Base-by-base conservation (phyloP, 2,888 invertebrate genomes). In the Auanema freiburgensis region DNA sequence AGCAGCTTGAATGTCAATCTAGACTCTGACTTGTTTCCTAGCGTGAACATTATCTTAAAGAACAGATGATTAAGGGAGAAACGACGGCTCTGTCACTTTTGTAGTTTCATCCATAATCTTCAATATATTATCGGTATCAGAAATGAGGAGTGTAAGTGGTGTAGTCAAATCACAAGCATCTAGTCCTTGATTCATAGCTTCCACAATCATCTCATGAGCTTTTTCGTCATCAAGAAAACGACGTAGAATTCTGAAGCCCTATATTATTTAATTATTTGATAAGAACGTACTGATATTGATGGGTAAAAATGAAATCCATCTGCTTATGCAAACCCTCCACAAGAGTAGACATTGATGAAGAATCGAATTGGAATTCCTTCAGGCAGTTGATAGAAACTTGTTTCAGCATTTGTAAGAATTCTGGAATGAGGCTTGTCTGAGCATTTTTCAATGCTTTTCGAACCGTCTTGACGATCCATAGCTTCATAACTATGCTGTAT, bases 401-500 rank as follows among this genome's bases (percentile, higher is more conserved):
- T 55, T 57, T 55, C 50, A 68, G 65, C 16, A 63, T 67, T 2
- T 43, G 49, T 10, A 62, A 25, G 53, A 65, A 68, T 23, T 65
- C 65, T 68, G 50, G 33, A 65, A 56, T n/a, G n/a, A n/a, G n/a
- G n/a, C n/a, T n/a, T n/a, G n/a, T n/a, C n/a, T n/a, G n/a, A n/a
- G n/a, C n/a, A n/a, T n/a, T n/a, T n/a, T n/a, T n/a, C n/a, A n/a
- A n/a, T n/a, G n/a, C n/a, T n/a, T 33, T 5, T 14, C 42, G 8
- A 16, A 67, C 67, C 67, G n/a, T 68, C 63, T 54, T 65, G 55
- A 14, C 68, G 33, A 2, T 55, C 59, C 52, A 68, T 57, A 16
- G 56, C 62, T 42, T 65, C 58, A 41, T 68, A 68, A 23, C 55
- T 55, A 33, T 65, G 61, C 54, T 68, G 68, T 12, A 68, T 68